Percentiles rank a stretch among this genome's conserved stretches.
phyloP scores from a whole-genome alignment of 2,113 vertebrate species.

The Tragulus kanchil region DNA sequence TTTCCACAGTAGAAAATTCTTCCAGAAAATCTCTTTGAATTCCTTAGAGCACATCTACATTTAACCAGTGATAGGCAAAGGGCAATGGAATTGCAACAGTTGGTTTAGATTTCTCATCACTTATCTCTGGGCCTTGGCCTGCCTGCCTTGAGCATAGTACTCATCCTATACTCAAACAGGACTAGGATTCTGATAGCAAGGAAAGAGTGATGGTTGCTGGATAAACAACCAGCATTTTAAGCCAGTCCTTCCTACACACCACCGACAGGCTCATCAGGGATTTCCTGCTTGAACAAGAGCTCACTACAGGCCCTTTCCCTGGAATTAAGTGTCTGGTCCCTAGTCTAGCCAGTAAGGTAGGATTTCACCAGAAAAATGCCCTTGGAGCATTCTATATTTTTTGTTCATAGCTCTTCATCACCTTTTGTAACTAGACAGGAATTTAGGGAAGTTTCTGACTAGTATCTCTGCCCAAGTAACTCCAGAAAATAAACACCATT shows the following conservation, averaged over 20 bases:
- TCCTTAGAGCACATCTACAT: background rate
- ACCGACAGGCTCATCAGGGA: background rate
- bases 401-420: background rate
- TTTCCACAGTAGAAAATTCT: background rate
- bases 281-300: constrained; percentile 28
- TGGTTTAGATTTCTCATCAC: background rate
- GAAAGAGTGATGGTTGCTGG: background rate
- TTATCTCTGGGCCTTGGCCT: background rate
- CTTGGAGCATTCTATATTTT: background rate
- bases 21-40: constrained; percentile 36
- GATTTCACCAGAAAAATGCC: background rate
- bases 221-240: background rate
- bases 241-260: background rate
- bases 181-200: background rate
- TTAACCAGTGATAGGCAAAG: constrained; percentile 15
- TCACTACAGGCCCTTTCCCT: background rate
- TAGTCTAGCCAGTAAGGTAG: background rate
- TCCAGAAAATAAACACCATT: background rate
- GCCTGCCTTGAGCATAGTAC: background rate
- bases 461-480: background rate
- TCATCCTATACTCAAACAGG: background rate
- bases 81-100: background rate
- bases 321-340: background rate
- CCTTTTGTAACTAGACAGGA: background rate
- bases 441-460: background rate